Evolutionary conservation across 23 tunicate genomes (phyloP), one percentile per base, ranked within the genome.

Genomic region (Botrylloides violaceus): DNA sequence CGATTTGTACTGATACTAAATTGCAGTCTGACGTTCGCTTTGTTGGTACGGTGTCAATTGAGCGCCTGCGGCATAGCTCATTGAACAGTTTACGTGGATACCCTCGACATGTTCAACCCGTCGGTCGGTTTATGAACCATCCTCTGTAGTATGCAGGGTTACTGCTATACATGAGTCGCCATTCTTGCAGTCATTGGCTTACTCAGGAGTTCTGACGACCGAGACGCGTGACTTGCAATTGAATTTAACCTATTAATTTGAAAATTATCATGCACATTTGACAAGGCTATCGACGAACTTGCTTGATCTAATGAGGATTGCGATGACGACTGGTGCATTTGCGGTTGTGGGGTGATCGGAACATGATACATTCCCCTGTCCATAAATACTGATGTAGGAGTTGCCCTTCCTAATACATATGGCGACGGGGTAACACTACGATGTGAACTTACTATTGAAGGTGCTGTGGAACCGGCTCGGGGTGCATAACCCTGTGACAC

Each of bases 111-210:
- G n/a, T n/a, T n/a, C n/a, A n/a, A n/a, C n/a, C n/a, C n/a, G n/a
- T n/a, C n/a, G n/a, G n/a, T n/a, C n/a, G n/a, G n/a, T n/a, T n/a
- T n/a, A n/a, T n/a, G n/a, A n/a, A n/a, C n/a, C n/a, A n/a, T n/a
- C n/a, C n/a, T n/a, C n/a, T n/a, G n/a, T n/a, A n/a, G n/a, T n/a
- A n/a, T n/a, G n/a, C n/a, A n/a, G n/a, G n/a, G n/a, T n/a, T n/a
- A n/a, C n/a, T n/a, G n/a, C n/a, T n/a, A 85, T 31, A 86, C 94
- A 43, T 86, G 94, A 15, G 94, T 86, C 5, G 94, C 94, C 94
- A 86, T 86, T 58, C 94, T 77, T 27, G 94, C 94, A 12, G 66
- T 60, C 59, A 72, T 61, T 29, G 84, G 66, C 48, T 75, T 79
- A 0, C 81, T 74, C 2, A 58, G 29, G 43, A 75, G 37, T 20